These are phyloP conservation scores for Pristionchus exspectatus DNA, from an alignment of 2,888 invertebrate genomes.

Conservation along the genomic window DNA sequence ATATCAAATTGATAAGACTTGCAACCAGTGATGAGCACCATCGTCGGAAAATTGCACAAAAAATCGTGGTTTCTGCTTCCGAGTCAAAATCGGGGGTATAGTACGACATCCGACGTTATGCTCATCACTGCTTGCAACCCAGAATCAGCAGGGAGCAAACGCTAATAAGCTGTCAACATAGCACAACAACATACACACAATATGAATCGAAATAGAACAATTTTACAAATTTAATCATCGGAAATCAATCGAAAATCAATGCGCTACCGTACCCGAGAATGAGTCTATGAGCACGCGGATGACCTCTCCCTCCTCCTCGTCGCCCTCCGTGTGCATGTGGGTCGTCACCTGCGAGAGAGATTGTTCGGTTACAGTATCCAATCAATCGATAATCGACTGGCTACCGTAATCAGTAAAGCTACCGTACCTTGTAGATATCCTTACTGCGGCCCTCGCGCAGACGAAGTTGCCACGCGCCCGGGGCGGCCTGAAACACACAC, in stretches of 20 bases:
- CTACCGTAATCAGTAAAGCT: background rate
- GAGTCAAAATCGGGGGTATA: too few relatives aligned
- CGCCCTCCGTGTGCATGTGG: conserved; percentile 72
- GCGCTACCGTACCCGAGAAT: conserved; percentile 64
- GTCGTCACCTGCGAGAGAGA: conserved; percentile 52
- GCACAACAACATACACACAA: too few relatives aligned
- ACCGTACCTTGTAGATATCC: conserved; percentile 92
- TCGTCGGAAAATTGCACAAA: too few relatives aligned
- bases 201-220: too few relatives aligned
- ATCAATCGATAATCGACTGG: background rate
- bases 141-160: too few relatives aligned
- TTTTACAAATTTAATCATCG: too few relatives aligned
- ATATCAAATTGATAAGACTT: too few relatives aligned
- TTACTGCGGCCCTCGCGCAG: conserved; percentile 93
- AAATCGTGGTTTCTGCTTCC: too few relatives aligned
- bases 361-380: background rate
- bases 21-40: too few relatives aligned
- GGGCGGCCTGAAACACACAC: conserved; percentile 85
- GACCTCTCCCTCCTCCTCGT: conserved; percentile 57
- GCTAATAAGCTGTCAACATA: too few relatives aligned
- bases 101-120: too few relatives aligned
- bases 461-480: conserved; percentile 93
- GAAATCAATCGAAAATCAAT: background rate
- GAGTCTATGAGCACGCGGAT: conserved; percentile 70
- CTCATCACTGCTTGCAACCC: too few relatives aligned